Evolutionary conservation across 2,888 invertebrate species (phyloP).

Genomic region (Neria commutata): DNA sequence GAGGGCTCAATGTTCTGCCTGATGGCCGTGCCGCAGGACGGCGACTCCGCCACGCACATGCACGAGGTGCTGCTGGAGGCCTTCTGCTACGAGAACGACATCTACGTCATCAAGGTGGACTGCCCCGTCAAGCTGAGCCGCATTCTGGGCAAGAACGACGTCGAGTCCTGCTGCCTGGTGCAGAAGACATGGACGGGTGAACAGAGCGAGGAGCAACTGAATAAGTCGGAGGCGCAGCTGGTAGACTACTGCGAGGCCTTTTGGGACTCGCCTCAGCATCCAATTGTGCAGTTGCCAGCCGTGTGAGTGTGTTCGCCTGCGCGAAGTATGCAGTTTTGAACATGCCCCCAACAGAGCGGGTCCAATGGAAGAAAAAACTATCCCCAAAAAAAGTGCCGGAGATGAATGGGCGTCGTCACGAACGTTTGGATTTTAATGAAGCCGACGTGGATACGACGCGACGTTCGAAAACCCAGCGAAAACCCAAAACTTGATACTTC

Average conservation of each 20-base stretch:
- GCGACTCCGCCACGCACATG: conserved; percentile 79
- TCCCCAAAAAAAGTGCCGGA: conserved; percentile 26
- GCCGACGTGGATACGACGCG: conserved; percentile 40
- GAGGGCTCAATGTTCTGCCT: conserved; percentile 73
- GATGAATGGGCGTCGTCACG: too few relatives aligned
- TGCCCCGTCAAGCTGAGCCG: conserved; percentile 63
- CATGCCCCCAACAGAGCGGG: neutral
- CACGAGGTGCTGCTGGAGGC: conserved; percentile 79
- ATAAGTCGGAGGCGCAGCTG: conserved; percentile 68
- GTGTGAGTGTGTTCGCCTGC: conserved; percentile 61
- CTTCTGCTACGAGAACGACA: conserved; percentile 79
- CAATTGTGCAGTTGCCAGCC: conserved; percentile 71
- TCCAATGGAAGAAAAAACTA: conserved; percentile 25
- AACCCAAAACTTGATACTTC: neutral
- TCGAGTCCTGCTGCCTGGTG: conserved; percentile 63
- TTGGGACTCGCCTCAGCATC: conserved; percentile 69
- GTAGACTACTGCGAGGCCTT: conserved; percentile 73
- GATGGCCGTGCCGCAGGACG: conserved; percentile 70
- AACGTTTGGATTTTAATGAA: conserved; percentile 51
- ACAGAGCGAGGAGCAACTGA: conserved; percentile 63
- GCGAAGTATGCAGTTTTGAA: conserved; percentile 3
- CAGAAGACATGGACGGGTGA: conserved; percentile 59
- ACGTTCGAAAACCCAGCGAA: conserved; percentile 24
- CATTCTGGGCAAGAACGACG: conserved; percentile 65
- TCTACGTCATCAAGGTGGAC: conserved; percentile 75